Base-by-base conservation (phyloP, 2,113 vertebrate genomes). In the Tachysurus fulvidraco region DNA sequence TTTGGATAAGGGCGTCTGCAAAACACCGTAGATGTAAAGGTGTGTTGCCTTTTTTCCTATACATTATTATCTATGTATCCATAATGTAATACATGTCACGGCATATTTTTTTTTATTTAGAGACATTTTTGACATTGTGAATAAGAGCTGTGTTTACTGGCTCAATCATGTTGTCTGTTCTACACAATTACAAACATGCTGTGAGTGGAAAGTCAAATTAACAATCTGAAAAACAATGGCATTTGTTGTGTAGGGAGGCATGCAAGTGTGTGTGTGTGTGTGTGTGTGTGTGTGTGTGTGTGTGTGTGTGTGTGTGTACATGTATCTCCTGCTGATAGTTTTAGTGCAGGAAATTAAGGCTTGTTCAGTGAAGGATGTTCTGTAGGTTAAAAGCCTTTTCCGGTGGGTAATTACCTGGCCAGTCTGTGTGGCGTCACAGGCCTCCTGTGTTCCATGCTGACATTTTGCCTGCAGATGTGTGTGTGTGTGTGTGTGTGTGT, bases 401-500 rank as follows among this genome's bases (percentile, higher is more conserved):
- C 86, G 89, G 89, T 86, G 77, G 86, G 30, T 93, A 92, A 92
- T 93, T 91, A 91, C 87, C 90, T 84, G 84, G 55, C 60, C 46
- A 55, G 84, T 82, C 86, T 88, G 84, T 81, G 59, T 80, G 89
- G 91, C 87, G 88, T 86, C 79, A 89, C 88, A 76, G 84, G 90
- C 89, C 83, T 91, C 85, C 83, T 86, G 76, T 71, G 81, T 84
- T 50, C 87, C 87, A 85, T 91, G 19, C 85, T 88, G 88, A 44
- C 69, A 50, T 81, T 83, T 83, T 77, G 85, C 87, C 88, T 84
- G 65, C 52, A 91, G 89, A 88, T 62, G 64, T 30, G 44, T 67
- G 79, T 17, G 55, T 90, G 46, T 52, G 59, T 73, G 57, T 44
- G 16, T 74, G 59, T 78, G 55, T 67, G 13, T 59, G 52, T 85